These are phyloP conservation scores for Callocephalon fimbriatum DNA, from an alignment of 2,113 vertebrate genomes.

Conservation along the genomic window DNA sequence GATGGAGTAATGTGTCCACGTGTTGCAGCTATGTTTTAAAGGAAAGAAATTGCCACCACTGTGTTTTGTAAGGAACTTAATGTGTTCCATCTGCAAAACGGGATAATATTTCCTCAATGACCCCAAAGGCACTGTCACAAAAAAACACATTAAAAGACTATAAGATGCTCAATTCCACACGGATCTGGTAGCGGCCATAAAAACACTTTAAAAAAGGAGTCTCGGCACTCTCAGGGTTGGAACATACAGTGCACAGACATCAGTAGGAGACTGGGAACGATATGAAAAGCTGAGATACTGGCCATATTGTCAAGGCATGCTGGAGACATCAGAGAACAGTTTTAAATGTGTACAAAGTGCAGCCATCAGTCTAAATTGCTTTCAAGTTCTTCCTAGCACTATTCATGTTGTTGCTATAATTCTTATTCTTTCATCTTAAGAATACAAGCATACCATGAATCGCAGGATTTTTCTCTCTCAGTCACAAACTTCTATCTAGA, in stretches of 20 bases:
- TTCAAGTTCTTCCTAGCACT: neutral
- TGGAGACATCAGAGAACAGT: neutral
- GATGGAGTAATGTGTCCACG: fast-evolving
- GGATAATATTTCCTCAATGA: neutral
- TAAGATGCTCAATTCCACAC: neutral
- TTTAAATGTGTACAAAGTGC: neutral
- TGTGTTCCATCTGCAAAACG: neutral
- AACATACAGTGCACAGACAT: neutral
- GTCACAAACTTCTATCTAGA: neutral
- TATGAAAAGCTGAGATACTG: neutral
- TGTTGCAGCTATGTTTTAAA: neutral
- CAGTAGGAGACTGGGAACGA: neutral
- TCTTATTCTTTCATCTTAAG: neutral
- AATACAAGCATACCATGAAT: neutral
- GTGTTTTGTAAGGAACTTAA: neutral
- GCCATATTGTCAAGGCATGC: constrained; percentile 1
- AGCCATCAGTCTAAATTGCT: neutral
- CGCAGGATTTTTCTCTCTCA: neutral
- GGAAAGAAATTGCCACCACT: neutral
- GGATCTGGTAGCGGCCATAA: neutral
- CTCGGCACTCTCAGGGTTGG: neutral
- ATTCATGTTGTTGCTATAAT: neutral
- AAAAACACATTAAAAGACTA: neutral
- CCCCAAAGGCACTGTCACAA: neutral
- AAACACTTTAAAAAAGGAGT: neutral